Conservation (phyloP, 2,113 vertebrate genomes). For the Hydrolagus affinis region DNA sequence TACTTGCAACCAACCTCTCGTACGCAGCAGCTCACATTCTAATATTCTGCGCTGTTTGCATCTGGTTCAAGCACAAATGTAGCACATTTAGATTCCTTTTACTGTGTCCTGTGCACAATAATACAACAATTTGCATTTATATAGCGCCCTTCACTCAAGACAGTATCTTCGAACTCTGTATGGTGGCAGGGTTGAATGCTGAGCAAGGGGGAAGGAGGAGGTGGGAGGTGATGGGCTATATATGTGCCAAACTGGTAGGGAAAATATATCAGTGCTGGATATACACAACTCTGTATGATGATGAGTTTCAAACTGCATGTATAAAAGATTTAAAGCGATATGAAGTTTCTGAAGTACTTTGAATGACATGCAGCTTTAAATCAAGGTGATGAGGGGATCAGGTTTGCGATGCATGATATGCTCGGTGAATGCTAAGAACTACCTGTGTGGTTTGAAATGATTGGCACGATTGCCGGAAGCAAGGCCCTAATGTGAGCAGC, state of each 20-base stretch:
- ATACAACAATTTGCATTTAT: background rate
- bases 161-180: no score
- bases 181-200: no score
- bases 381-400: slow-evolving; percentile 28
- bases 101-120: background rate
- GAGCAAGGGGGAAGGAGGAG: no score
- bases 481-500: slow-evolving; percentile 18
- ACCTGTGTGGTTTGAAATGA: slow-evolving; percentile 30
- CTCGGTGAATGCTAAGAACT: slow-evolving; percentile 29
- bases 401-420: slow-evolving; percentile 8
- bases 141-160: no score
- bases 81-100: background rate
- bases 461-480: slow-evolving; percentile 30
- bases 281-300: background rate
- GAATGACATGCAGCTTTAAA: slow-evolving; percentile 28
- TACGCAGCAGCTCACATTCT: background rate
- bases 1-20: background rate
- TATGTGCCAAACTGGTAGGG: background rate
- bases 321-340: slow-evolving; percentile 20
- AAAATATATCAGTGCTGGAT: background rate
- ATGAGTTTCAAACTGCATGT: slow-evolving; percentile 7
- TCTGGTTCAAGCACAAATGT: background rate
- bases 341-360: background rate
- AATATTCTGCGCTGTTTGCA: background rate
- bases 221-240: background rate